phyloP scores from a whole-genome alignment of 2,888 invertebrate genomes.

The Drosophila dives region DNA sequence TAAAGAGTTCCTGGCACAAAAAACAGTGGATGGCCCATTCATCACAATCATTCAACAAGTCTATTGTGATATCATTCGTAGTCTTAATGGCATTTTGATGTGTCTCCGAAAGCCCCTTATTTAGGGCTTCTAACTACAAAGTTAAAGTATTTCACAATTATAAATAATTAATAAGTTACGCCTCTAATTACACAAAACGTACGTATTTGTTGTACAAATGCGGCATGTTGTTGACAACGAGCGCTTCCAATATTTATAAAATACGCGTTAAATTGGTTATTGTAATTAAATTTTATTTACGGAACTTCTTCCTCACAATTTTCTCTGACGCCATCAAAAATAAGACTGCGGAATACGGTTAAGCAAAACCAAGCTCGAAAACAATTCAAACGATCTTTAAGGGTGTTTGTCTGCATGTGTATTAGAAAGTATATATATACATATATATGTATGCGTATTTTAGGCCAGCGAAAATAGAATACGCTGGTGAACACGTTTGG shows the following conservation, averaged over 20 bases:
- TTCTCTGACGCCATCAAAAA: not conserved
- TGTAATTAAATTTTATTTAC: not conserved
- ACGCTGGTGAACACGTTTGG: not conserved
- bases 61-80: not conserved
- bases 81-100: not conserved
- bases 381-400: not conserved
- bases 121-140: constrained; percentile 4
- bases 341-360: not conserved
- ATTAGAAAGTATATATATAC: not conserved
- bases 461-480: not conserved
- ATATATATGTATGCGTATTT: not conserved
- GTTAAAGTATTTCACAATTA: not conserved
- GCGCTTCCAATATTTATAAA: not conserved
- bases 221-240: not conserved
- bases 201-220: not conserved
- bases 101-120: not conserved
- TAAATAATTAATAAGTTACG: not conserved
- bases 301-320: not conserved
- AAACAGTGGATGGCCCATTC: constrained; percentile 23
- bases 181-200: not conserved
- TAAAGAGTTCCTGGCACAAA: constrained; percentile 28
- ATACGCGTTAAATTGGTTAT: not conserved
- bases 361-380: not conserved
- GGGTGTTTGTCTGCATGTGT: not conserved
- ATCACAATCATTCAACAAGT: not conserved